A percentile compares a stretch with the other conserved stretches of the same genome.
Evolutionary conservation across 2,888 invertebrate genomes (phyloP).

Genomic region (Sesamia inferens): DNA sequence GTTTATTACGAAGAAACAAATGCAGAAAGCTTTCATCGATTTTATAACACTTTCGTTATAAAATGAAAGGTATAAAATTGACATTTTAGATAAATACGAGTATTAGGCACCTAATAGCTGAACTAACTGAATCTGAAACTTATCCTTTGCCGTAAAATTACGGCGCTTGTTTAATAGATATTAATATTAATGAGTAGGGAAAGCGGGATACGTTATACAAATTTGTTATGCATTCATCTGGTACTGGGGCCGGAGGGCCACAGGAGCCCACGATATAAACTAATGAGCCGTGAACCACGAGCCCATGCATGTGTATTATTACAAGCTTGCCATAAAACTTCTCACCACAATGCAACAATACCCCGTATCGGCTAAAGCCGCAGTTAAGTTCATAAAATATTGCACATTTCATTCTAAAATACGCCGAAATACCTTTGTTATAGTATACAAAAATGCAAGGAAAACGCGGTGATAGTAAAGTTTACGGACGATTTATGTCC

Average conservation of each 20-base stretch:
- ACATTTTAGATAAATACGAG: background rate
- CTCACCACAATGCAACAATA: constrained; percentile 60
- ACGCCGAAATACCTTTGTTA: constrained; percentile 60
- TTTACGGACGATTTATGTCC: constrained; percentile 63
- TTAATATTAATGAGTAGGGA: constrained; percentile 74
- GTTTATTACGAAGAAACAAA: constrained; percentile 1
- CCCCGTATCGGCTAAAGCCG: constrained; percentile 47
- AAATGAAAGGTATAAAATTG: background rate
- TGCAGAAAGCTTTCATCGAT: background rate
- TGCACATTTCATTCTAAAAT: constrained; percentile 55
- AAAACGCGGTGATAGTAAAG: constrained; percentile 61
- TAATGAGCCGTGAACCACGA: constrained; percentile 79
- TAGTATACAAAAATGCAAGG: constrained; percentile 58
- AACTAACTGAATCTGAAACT: too few relatives aligned
- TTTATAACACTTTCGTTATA: background rate
- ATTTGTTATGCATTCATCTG: constrained; percentile 48
- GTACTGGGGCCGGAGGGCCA: constrained; percentile 39
- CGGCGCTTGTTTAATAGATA: constrained; percentile 35
- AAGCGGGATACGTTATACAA: constrained; percentile 40
- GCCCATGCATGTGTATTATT: constrained; percentile 71
- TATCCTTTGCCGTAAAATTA: constrained; percentile 36
- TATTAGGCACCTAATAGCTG: background rate
- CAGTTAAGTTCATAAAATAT: constrained; percentile 63
- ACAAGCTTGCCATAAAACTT: constrained; percentile 71
- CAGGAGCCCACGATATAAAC: constrained; percentile 61